Conservation (phyloP, 1,140 invertebrate species). For the Heliconius congener region DNA sequence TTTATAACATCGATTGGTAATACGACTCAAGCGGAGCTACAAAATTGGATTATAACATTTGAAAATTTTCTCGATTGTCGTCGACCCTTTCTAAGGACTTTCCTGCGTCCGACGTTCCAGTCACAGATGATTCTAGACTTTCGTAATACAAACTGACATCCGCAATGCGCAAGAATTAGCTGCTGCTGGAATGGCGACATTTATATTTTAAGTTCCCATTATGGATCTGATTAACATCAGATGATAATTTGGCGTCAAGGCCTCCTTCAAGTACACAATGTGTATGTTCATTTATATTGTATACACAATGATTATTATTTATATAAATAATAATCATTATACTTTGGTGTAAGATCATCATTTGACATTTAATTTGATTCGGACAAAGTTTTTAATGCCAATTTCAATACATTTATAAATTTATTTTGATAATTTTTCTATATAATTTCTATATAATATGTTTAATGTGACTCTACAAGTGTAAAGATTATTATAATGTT, state of each 20-base stretch:
- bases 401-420: not conserved
- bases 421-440: not conserved
- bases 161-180: conserved; percentile 27
- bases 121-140: conserved; percentile 41
- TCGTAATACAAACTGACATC: not conserved
- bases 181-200: conserved; percentile 27
- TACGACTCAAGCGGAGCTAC: conserved; percentile 74
- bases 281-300: not conserved
- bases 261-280: not conserved
- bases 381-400: not conserved
- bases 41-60: conserved; percentile 69
- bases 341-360: no score
- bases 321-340: not conserved
- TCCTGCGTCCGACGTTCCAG: conserved; percentile 48
- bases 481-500: not conserved
- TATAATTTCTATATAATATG: not conserved
- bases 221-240: conserved; percentile 18
- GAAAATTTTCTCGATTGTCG: conserved; percentile 58
- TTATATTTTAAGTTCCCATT: conserved; percentile 21
- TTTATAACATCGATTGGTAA: conserved; percentile 71
- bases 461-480: not conserved
- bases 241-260: conserved; percentile 20
- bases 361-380: not conserved
- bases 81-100: conserved; percentile 55
- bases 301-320: not conserved